phyloP scores from a whole-genome alignment of 2,888 invertebrate genomes.

The Carabus problematicus region DNA sequence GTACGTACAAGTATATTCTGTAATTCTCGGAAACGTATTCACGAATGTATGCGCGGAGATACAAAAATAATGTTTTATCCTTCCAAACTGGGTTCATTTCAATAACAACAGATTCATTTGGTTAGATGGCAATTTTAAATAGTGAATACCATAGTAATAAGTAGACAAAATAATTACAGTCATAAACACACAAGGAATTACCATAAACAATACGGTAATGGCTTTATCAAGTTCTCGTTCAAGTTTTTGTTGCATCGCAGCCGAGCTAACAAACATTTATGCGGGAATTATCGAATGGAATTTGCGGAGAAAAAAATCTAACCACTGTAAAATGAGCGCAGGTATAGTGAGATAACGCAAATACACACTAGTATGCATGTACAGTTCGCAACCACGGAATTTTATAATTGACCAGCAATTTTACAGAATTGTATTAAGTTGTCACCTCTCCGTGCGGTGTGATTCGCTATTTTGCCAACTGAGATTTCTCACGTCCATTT shows the following conservation, averaged over 20 bases:
- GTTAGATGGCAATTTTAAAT: too few relatives aligned
- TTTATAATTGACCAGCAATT: slow-evolving; percentile 30
- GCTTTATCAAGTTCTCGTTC: slow-evolving; percentile 34
- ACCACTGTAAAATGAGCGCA: slow-evolving; percentile 26
- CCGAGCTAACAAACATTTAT: slow-evolving; percentile 34
- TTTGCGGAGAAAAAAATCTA: slow-evolving; percentile 31
- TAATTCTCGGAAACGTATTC: too few relatives aligned
- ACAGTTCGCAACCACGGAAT: slow-evolving; percentile 29
- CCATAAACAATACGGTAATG: slow-evolving; percentile 34
- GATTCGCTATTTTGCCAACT: slow-evolving; percentile 14
- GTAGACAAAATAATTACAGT: slow-evolving; percentile 30
- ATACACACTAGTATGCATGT: slow-evolving; percentile 27
- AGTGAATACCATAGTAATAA: too few relatives aligned
- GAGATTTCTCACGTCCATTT: slow-evolving; percentile 26
- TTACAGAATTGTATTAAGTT: slow-evolving; percentile 36
- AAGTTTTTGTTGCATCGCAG: slow-evolving; percentile 12
- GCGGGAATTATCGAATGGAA: slow-evolving; percentile 27
- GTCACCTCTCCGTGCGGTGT: slow-evolving; percentile 24
- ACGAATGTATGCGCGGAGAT: too few relatives aligned
- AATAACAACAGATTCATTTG: too few relatives aligned
- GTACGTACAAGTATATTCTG: too few relatives aligned
- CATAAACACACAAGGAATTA: slow-evolving; percentile 33
- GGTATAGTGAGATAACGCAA: slow-evolving; percentile 30
- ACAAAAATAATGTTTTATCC: too few relatives aligned
- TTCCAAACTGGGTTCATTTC: too few relatives aligned